Evolutionary conservation across 2,888 invertebrate species (phyloP).

Genomic region (Hirtodrosophila trivittata): DNA sequence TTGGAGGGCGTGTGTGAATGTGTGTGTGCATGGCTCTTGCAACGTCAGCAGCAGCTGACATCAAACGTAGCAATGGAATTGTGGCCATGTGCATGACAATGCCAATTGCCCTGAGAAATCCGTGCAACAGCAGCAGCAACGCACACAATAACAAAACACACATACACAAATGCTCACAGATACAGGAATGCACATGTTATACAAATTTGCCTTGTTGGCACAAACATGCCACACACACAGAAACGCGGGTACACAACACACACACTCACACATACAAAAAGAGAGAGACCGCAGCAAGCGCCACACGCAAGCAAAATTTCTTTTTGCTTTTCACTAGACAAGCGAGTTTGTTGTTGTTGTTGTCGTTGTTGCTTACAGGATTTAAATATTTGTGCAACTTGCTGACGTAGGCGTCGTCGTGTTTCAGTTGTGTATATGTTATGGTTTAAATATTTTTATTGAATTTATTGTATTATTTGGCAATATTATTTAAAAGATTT

Average conservation of each 20-base stretch:
- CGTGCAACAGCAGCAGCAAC: constrained; percentile 39
- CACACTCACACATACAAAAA: constrained; percentile 24
- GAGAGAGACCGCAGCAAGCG: constrained; percentile 32
- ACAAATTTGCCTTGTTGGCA: constrained; percentile 72
- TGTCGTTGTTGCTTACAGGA: constrained; percentile 63
- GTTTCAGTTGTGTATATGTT: constrained; percentile 11
- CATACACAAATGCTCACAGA: constrained; percentile 6
- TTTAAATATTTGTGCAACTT: constrained; percentile 51
- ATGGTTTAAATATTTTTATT: neutral
- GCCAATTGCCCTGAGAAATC: constrained; percentile 43
- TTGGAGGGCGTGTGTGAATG: constrained; percentile 1
- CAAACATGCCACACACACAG: constrained; percentile 35
- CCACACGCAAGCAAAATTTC: constrained; percentile 57
- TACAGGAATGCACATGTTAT: constrained; percentile 10
- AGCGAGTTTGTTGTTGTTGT: constrained; percentile 41
- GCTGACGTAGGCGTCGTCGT: constrained; percentile 58
- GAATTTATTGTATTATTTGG: constrained; percentile 6
- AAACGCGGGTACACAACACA: constrained; percentile 20
- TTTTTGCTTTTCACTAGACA: constrained; percentile 50
- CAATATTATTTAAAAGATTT: constrained; percentile 4
- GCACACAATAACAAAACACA: constrained; percentile 15
- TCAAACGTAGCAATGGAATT: constrained; percentile 4
- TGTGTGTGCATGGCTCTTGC: constrained; percentile 47
- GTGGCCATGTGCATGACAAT: constrained; percentile 51
- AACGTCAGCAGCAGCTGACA: constrained; percentile 54